Evolutionary conservation across 2,888 invertebrate genomes (phyloP), one percentile per base, ranked within the genome.

Genomic region (Orgyia antiqua): DNA sequence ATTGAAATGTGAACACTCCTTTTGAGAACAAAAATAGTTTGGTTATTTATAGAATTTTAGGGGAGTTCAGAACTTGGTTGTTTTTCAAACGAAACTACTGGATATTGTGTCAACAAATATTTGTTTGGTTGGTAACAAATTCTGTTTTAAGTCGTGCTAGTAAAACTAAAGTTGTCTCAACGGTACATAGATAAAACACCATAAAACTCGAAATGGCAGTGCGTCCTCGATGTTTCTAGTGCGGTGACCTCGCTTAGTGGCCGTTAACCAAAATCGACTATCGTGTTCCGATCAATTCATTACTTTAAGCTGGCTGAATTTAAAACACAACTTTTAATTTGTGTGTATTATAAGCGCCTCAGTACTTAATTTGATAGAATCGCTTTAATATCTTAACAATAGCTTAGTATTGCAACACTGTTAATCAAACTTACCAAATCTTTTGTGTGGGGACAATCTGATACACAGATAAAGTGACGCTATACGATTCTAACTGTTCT

Each of bases 151-250:
- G n/a, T n/a, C n/a, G n/a, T n/a, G n/a, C n/a, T 58, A 58, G 58
- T 71, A 69, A 70, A 72, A 66, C 57, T 63, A 51, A 60, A 57
- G 61, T 66, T 49, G 51, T 36, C 34, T 53, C 55, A 71, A 74
- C 69, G 69, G 68, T 71, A 72, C 63, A 65, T 71, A 71, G 69
- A 70, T 73, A 71, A 69, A 69, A 73, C 67, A 70, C 67, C 64
- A 72, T 73, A 73, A 49, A 79, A 79, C 53, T 57, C 51, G 55
- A 44, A 63, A 23, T 57, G 51, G 55, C 57, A 55, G 44, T 57
- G 50, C 47, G 60, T 57, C 55, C 51, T 43, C 55, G 54, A 59
- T 61, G 64, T 68, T 69, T 64, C 58, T 63, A 49, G 73, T 67
- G 56, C 74, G 61, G 61, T 75, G 73, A 76, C 75, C 74, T 66